Evolutionary conservation across 2,888 invertebrate species (phyloP).

Genomic region (Ferrisia virgata): DNA sequence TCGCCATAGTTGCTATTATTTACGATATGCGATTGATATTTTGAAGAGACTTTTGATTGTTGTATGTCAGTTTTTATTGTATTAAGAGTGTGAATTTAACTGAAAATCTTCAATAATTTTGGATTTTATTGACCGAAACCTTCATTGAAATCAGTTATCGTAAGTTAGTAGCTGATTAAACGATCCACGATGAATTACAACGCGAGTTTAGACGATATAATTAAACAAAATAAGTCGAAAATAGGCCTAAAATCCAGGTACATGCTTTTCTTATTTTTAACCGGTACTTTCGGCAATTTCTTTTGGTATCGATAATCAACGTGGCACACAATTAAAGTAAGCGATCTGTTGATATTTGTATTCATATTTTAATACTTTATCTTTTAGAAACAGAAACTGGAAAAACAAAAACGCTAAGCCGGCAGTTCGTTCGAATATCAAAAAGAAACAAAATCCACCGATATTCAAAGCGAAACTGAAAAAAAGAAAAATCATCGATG

Average conservation of each 20-base stretch:
- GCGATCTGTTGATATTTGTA: neutral
- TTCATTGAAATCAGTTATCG: neutral
- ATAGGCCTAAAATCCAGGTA: neutral
- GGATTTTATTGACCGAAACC: neutral
- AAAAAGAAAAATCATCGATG: neutral
- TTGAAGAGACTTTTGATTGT: neutral
- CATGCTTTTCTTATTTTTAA: neutral
- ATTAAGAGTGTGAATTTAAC: neutral
- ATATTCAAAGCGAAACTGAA: neutral
- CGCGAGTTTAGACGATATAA: slow-evolving; percentile 32
- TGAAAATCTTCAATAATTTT: neutral
- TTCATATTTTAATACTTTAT: neutral
- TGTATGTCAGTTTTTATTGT: neutral
- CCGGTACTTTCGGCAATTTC: neutral
- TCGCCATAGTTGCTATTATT: neutral
- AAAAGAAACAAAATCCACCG: slow-evolving; percentile 6
- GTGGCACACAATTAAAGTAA: neutral
- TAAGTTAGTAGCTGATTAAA: neutral
- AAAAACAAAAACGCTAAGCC: slow-evolving; percentile 30
- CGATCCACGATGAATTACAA: slow-evolving; percentile 26
- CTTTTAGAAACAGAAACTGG: neutral
- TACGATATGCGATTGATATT: neutral
- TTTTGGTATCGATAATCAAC: neutral
- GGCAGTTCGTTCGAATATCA: neutral
- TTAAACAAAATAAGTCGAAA: slow-evolving; percentile 11